Evolutionary conservation across 2,797 vertebrate species (phyloP).

Genomic region (Gila robusta): DNA sequence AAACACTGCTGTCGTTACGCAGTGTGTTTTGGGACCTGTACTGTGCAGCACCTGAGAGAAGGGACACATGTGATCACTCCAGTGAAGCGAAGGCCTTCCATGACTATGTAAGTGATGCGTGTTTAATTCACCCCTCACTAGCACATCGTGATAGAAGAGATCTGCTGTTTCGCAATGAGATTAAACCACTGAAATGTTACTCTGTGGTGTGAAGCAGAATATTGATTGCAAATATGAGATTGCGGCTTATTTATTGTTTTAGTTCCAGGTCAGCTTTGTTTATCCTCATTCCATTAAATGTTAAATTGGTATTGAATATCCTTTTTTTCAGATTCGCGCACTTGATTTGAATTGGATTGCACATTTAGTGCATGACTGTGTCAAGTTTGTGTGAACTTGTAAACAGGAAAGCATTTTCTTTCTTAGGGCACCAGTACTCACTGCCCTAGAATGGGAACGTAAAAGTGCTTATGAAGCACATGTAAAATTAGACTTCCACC

Average conservation of each 20-base stretch:
- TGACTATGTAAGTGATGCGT: conserved; percentile 84
- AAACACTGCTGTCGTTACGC: conserved; percentile 25
- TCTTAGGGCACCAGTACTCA: no score
- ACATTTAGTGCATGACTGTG: not conserved
- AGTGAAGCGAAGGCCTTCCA: conserved; percentile 94
- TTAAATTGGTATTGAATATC: not conserved
- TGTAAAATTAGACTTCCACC: not conserved
- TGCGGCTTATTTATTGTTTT: not conserved
- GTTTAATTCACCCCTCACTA: not conserved
- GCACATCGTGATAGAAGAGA: not conserved
- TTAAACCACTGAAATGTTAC: not conserved
- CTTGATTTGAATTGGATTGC: conserved; percentile 9
- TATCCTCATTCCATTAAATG: not conserved
- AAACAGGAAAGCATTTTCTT: not conserved
- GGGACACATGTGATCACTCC: conserved; percentile 91
- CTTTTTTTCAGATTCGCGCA: conserved; percentile 1
- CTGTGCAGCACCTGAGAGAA: conserved; percentile 89
- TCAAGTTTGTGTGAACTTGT: not conserved
- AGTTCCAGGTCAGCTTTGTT: conserved; percentile 12
- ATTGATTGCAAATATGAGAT: conserved; percentile 16
- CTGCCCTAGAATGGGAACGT: not conserved
- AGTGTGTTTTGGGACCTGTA: conserved; percentile 93
- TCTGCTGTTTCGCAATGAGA: conserved; percentile 3
- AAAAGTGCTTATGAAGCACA: not conserved
- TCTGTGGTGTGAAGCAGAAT: conserved; percentile 14